Evolutionary conservation across 2,888 invertebrate species (phyloP), one percentile per base, ranked within the genome.

Genomic region (Pterostichus madidus): DNA sequence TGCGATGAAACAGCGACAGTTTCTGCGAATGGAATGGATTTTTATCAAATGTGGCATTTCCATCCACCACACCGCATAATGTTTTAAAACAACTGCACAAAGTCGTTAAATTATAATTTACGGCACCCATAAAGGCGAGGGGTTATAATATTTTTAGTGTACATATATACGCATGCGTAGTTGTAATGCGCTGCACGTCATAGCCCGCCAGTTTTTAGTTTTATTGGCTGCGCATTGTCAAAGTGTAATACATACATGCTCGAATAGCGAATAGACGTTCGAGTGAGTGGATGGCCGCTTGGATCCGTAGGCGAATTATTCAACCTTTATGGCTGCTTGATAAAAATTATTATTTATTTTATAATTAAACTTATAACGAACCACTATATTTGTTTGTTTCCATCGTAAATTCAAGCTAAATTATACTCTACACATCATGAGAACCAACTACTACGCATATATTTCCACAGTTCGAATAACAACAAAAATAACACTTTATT

Each of bases 41-140:
- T 88, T 87, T 88, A 87, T 87, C 86, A 87, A 88, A 87, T 87
- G 86, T 86, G 85, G 86, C 86, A 85, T 84, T 86, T 86, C 86
- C 86, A 86, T 85, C 84, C 85, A 85, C 84, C 84, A 85, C 84
- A 83, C 84, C 85, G 85, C 85, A 86, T 87, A 89, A 89, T 88
- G 88, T 88, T 89, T 88, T 87, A 87, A 89, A 89, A 90, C 90
- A 89, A 89, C 89, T 89, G 89, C 89, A 89, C 86, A 88, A 87
- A 89, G 89, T 89, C 89, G 89, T 90, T 90, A 90, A 90, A 89
- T 86, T 87, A 87, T 89, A 89, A 90, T 90, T 90, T 90, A 90
- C 86, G 88, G 86, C 87, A 80, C 86, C 86, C 88, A 87, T 90
- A 89, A 90, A 90, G 89, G 89, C 89, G 88, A 86, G 77, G 89